Base-by-base conservation (phyloP, 2,113 vertebrate genomes). In the Myrmophylax atrothorax region DNA sequence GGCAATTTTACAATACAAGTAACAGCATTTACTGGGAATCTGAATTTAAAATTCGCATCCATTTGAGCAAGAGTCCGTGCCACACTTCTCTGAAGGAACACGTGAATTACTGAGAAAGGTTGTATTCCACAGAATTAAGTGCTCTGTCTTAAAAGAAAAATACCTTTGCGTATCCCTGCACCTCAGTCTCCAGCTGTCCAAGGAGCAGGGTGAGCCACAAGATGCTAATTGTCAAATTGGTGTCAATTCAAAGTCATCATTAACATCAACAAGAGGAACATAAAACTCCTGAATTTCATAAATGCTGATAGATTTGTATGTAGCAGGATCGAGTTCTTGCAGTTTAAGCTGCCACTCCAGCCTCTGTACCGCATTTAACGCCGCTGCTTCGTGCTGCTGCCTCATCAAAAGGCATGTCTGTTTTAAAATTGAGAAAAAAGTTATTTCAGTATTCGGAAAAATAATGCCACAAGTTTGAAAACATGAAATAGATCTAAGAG, bases 261-360 rank as follows among this genome's bases (percentile, higher is more conserved):
- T 99, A 93, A 99, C 99, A 93, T 99, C 99, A 91, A 99, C 99
- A 11, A 99, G 99, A 25, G 99, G 99, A 97, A 99, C 99, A 90
- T 99, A 99, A 82, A 99, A 99, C 97, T 99, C 99, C 11, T 99
- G 98, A 94, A 99, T 99, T 98, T 99, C 99, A 63, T 99, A 99
- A 97, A 99, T 99, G 98, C 99, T 99, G 98, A 99, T 98, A 35
- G 99, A 99, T 97, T 99, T 99, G 97, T 99, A 99, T 1, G 99
- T 99, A 96, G 99, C 99, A 52, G 99, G 99, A 95, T 99, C 99
- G 7, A 99, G 98, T 95, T 99, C 99, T 96, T 99, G 99, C 78
- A 99, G 98, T 91, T 99, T 99, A 47, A 99, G 99, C 98, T 99
- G 99, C 99, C 99, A 99, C 97, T 99, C 99, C 90, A 99, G 98